Conservation (phyloP, 2,113 vertebrate genomes). For the Chionis minor region DNA sequence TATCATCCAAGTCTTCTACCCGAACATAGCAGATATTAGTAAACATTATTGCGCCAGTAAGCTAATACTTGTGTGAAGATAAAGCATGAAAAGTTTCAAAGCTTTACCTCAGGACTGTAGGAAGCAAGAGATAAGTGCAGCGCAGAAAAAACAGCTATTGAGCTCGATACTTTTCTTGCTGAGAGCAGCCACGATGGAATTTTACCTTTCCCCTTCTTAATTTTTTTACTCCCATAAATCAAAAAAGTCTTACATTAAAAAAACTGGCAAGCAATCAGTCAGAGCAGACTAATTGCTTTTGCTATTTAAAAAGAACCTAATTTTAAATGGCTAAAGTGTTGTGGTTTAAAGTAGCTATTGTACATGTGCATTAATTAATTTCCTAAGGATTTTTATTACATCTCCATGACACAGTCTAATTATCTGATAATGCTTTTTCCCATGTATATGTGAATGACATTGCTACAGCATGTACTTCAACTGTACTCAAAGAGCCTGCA, state of each 20-base stretch:
- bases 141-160: not conserved
- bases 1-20: not conserved
- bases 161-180: not conserved
- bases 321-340: constrained; percentile 68
- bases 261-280: constrained; percentile 49
- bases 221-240: constrained; percentile 15
- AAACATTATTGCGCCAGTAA: not conserved
- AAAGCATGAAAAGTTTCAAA: not conserved
- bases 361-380: constrained; percentile 76
- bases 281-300: constrained; percentile 57
- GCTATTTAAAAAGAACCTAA: constrained; percentile 56
- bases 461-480: constrained; percentile 7
- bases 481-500: constrained; percentile 16
- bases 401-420: constrained; percentile 66
- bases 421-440: constrained; percentile 66
- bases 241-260: constrained; percentile 41
- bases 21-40: not conserved
- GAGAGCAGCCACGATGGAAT: not conserved
- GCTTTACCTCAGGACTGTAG: not conserved
- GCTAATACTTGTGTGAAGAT: not conserved
- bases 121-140: not conserved
- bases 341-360: constrained; percentile 66
- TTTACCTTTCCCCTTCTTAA: not conserved
- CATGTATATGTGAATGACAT: not conserved
- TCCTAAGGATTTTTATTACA: constrained; percentile 73